Percentiles rank a stretch among this genome's conserved stretches.
Evolutionary conservation across 2,797 vertebrate genomes (phyloP).

Genomic region (Mus caroli): DNA sequence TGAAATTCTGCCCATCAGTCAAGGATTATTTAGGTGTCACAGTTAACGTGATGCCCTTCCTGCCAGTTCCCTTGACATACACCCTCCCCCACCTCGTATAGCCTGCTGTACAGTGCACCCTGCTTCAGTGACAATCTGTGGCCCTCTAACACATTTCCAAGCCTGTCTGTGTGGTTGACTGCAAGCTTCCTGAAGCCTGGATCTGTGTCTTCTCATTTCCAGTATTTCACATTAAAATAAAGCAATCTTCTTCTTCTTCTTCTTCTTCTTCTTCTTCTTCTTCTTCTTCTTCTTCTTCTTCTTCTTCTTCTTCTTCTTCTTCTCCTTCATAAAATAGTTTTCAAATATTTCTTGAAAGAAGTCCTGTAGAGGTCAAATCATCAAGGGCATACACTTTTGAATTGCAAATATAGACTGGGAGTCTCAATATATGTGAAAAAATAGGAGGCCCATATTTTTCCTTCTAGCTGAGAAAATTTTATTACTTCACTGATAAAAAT

Average conservation of each 20-base stretch:
- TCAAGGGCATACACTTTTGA: conserved; percentile 8
- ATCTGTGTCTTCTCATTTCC: conserved; percentile 16
- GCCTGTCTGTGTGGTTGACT: not conserved
- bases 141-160: not conserved
- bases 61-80: not conserved
- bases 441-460: not conserved
- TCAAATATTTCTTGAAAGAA: conserved; percentile 53
- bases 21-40: conserved; percentile 8
- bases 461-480: conserved; percentile 5
- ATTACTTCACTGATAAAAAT: conserved; percentile 26
- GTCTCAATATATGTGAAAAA: conserved; percentile 24
- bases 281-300: too few species aligned
- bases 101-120: not conserved
- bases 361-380: not conserved
- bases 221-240: not conserved
- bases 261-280: too few species aligned
- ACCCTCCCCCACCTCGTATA: not conserved
- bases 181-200: not conserved
- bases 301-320: too few species aligned
- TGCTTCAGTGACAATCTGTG: not conserved
- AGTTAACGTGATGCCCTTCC: not conserved
- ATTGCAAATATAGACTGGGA: not conserved
- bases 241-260: not conserved
- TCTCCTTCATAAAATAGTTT: not conserved
- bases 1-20: not conserved